A percentile compares a stretch with the other conserved stretches of the same genome.
Conservation (phyloP, 2,797 vertebrate species). For the Lateolabrax maculatus region DNA sequence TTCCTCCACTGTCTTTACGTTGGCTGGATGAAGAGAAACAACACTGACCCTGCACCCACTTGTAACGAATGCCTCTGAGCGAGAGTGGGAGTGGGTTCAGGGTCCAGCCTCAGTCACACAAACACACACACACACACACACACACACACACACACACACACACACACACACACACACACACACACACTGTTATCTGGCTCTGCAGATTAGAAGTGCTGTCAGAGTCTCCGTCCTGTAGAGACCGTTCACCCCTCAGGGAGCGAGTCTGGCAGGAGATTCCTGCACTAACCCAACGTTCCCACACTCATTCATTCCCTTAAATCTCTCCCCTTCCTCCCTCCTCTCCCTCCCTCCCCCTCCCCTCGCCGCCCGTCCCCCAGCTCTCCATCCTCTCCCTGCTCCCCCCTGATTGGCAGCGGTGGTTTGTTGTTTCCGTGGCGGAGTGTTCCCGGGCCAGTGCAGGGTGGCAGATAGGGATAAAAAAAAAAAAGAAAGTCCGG, state of each 20-base stretch:
- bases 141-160: conserved; percentile 37
- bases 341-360: not conserved
- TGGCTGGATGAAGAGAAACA: conserved; percentile 5
- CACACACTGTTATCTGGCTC: conserved; percentile 53
- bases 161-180: conserved; percentile 39
- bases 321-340: not conserved
- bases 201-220: conserved; percentile 55
- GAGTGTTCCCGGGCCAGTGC: conserved; percentile 38
- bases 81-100: conserved; percentile 32
- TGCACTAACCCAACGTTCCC: conserved; percentile 55
- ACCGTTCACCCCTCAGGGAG: conserved; percentile 51
- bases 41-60: conserved; percentile 23
- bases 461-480: conserved; percentile 67
- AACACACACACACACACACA: conserved; percentile 37
- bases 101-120: conserved; percentile 39
- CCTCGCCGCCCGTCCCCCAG: not conserved
- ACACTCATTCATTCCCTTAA: conserved; percentile 48
- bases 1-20: not conserved
- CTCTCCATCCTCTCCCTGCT: conserved; percentile 48
- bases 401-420: conserved; percentile 57
- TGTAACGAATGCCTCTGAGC: conserved; percentile 23
- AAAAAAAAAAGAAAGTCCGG: conserved; percentile 59
- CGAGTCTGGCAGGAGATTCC: conserved; percentile 50
- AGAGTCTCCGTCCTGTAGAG: conserved; percentile 49
- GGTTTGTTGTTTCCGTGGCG: conserved; percentile 36